A percentile compares a stretch with the other conserved stretches of the same genome.
Evolutionary conservation across 2,113 vertebrate species (phyloP).

Genomic region (Sialia sialis): DNA sequence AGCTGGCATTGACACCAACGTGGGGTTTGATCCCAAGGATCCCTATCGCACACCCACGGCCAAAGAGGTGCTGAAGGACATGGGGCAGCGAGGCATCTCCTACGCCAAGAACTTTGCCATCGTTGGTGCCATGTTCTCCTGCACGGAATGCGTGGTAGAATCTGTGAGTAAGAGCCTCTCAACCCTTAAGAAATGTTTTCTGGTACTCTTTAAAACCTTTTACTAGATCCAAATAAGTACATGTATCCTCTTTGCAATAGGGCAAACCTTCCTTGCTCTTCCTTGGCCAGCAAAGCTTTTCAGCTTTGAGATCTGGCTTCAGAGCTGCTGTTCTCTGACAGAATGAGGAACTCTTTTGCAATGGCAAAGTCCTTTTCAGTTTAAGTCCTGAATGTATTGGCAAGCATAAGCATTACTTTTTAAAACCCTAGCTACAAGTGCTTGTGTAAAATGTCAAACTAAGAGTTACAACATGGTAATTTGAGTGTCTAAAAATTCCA

Average conservation of each 20-base stretch:
- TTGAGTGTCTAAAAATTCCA: neutral
- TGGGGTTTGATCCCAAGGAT: constrained; percentile 96
- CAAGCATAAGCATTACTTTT: neutral
- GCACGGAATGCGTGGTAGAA: constrained; percentile 94
- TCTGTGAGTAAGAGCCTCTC: constrained; percentile 80
- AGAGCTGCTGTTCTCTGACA: neutral
- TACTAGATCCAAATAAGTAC: neutral
- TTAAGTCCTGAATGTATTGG: neutral
- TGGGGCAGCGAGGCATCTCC: constrained; percentile 96
- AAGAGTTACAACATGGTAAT: neutral
- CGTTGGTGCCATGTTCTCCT: constrained; percentile 97
- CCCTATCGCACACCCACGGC: constrained; percentile 90
- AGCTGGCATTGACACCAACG: constrained; percentile 94
- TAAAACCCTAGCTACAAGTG: neutral
- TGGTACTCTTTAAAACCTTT: neutral
- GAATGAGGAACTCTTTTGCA: neutral
- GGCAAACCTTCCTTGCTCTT: neutral
- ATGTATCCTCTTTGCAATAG: rapidly evolving
- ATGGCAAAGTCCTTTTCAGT: neutral
- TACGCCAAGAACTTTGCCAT: constrained; percentile 99
- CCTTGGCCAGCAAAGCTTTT: neutral
- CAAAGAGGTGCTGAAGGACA: constrained; percentile 93
- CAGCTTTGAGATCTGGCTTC: neutral
- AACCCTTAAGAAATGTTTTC: neutral
- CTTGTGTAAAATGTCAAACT: neutral